Evolutionary conservation across 1,140 invertebrate species (phyloP).

Genomic region (Phocides pigmalion): DNA sequence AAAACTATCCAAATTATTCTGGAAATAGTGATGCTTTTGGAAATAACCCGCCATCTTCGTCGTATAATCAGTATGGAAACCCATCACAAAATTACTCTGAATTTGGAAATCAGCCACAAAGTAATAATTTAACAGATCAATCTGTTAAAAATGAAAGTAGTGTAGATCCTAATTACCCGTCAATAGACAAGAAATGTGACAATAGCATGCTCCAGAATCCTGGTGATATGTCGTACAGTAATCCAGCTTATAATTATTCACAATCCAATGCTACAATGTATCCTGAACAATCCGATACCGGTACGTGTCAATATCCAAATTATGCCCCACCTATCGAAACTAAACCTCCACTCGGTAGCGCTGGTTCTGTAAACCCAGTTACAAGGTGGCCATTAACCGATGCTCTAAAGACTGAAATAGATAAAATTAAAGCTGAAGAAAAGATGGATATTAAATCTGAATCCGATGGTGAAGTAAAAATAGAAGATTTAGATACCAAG

Average conservation of each 20-base stretch:
- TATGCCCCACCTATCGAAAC: constrained; percentile 63
- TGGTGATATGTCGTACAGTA: constrained; percentile 43
- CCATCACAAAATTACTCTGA: constrained; percentile 63
- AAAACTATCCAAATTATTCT: constrained; percentile 47
- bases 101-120: constrained; percentile 51
- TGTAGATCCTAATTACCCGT: constrained; percentile 46
- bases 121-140: constrained; percentile 42
- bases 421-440: constrained; percentile 73
- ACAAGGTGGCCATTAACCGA: constrained; percentile 73
- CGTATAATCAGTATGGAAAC: constrained; percentile 69
- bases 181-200: constrained; percentile 55
- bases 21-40: constrained; percentile 49
- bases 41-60: constrained; percentile 46
- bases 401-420: constrained; percentile 72
- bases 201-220: constrained; percentile 44
- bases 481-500: constrained; percentile 85
- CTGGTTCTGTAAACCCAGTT: constrained; percentile 65
- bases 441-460: constrained; percentile 80
- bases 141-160: constrained; percentile 51
- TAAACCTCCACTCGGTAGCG: constrained; percentile 67
- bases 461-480: constrained; percentile 83
- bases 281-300: constrained; percentile 45
- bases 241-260: constrained; percentile 53
- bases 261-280: constrained; percentile 54
- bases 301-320: constrained; percentile 51